These are phyloP conservation scores for Sesia bembeciformis DNA, from an alignment of 2,888 invertebrate genomes.

Conservation along the genomic window DNA sequence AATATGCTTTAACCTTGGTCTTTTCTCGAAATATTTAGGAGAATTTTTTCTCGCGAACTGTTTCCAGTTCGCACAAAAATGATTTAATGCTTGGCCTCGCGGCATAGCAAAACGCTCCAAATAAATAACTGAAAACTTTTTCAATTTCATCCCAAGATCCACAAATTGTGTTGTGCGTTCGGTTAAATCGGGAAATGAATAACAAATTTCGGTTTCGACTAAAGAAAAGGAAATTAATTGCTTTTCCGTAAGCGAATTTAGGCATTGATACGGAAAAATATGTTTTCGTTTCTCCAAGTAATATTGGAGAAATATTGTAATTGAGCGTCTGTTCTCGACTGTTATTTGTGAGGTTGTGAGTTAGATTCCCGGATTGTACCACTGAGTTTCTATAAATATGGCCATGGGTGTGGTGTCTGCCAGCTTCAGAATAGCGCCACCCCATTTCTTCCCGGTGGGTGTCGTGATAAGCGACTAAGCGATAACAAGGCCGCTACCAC, in stretches of 20 bases:
- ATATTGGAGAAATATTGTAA: too few relatives aligned
- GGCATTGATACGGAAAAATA: not conserved
- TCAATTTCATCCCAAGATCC: constrained; percentile 66
- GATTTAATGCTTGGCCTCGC: constrained; percentile 47
- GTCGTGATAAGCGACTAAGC: too few relatives aligned
- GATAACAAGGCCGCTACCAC: too few relatives aligned
- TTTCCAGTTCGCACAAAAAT: constrained; percentile 44
- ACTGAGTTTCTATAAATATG: too few relatives aligned
- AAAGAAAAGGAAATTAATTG: constrained; percentile 48
- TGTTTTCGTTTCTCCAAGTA: not conserved
- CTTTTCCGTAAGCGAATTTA: constrained; percentile 23
- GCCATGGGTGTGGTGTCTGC: too few relatives aligned
- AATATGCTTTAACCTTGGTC: too few relatives aligned
- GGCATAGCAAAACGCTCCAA: constrained; percentile 49
- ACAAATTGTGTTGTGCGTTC: constrained; percentile 69
- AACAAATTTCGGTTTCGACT: constrained; percentile 58
- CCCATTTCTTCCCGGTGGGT: too few relatives aligned
- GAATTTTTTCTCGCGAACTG: constrained; percentile 15
- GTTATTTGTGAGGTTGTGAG: too few relatives aligned
- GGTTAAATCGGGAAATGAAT: constrained; percentile 66
- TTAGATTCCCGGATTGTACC: too few relatives aligned
- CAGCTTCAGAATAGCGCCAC: too few relatives aligned
- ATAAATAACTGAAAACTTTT: constrained; percentile 71
- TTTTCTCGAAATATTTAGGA: not conserved
- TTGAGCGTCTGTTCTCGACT: too few relatives aligned